Conservation (phyloP, 1,140 invertebrate species). For the Aphelenchoides avenae region DNA sequence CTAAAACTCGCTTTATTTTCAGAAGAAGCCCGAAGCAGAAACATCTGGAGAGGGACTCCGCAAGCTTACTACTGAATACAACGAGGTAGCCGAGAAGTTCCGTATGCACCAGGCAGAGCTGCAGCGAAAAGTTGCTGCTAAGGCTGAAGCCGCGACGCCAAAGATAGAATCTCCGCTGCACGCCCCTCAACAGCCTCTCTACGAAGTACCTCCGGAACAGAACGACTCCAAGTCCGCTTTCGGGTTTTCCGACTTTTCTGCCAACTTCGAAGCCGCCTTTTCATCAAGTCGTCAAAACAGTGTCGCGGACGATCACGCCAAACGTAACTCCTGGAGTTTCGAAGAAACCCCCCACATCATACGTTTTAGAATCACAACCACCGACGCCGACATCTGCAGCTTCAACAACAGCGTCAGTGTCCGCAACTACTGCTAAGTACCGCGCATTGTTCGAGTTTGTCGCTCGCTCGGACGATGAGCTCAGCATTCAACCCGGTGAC, state of each 20-base stretch:
- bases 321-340: too few relatives aligned
- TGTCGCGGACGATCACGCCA: background rate
- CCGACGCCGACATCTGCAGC: background rate
- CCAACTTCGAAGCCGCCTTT: constrained; percentile 13
- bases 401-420: background rate
- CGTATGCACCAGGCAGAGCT: constrained; percentile 11
- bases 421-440: constrained; percentile 63
- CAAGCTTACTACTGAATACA: constrained; percentile 13
- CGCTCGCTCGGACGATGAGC: constrained; percentile 84
- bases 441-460: constrained; percentile 88
- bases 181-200: too few relatives aligned
- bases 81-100: constrained; percentile 12
- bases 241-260: background rate
- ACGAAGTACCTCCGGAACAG: constrained; percentile 11
- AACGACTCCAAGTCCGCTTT: constrained; percentile 10
- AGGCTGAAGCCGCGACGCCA: constrained; percentile 6
- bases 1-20: constrained; percentile 10
- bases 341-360: background rate
- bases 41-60: constrained; percentile 17
- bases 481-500: constrained; percentile 87
- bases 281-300: background rate
- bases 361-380: constrained; percentile 7
- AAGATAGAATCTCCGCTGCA: constrained; percentile 1
- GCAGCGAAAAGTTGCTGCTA: constrained; percentile 16
- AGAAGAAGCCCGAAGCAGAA: constrained; percentile 34